Conservation (phyloP, 2,888 invertebrate species). For the Cephus spinipes region DNA sequence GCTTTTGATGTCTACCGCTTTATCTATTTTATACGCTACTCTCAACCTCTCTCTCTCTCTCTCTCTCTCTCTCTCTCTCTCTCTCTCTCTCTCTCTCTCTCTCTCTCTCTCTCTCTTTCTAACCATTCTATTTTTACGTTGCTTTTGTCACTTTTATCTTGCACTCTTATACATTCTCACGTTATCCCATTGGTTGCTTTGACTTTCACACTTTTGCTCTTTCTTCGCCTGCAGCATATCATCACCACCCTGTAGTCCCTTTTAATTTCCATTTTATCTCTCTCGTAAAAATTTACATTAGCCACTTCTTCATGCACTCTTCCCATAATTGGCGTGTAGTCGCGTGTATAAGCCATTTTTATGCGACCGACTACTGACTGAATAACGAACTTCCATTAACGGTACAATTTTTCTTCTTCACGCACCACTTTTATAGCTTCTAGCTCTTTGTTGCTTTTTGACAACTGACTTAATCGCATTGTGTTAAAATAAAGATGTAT, state of each 20-base stretch:
- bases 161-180: not conserved
- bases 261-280: not conserved
- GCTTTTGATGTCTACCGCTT: not conserved
- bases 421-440: no score
- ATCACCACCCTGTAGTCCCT: not conserved
- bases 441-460: no score
- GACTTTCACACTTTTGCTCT: not conserved
- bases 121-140: not conserved
- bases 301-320: no score
- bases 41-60: not conserved
- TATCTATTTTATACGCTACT: conserved; percentile 1
- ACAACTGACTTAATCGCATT: no score
- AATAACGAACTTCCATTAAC: no score
- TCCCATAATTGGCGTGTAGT: no score
- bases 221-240: not conserved
- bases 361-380: no score
- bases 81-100: not conserved
- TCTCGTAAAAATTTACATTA: not conserved
- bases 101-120: not conserved
- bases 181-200: not conserved
- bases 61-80: not conserved
- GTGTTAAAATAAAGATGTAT: no score
- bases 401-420: no score
- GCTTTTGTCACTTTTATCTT: not conserved
- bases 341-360: no score